Base-by-base conservation (phyloP, 2,888 invertebrate genomes). In the Drosophila stalkeri region DNA sequence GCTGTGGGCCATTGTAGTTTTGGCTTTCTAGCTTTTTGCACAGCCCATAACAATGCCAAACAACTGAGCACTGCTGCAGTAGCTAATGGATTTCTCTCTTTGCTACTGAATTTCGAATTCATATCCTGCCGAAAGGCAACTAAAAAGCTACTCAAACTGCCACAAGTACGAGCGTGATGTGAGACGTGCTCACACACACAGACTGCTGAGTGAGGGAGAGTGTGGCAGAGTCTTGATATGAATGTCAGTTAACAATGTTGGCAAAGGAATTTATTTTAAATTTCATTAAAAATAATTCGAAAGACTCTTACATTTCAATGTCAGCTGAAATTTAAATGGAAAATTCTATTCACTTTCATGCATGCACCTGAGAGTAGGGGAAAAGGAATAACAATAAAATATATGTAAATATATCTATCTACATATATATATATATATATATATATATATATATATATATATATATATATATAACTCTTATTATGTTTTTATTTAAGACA, bases 41-140 rank as follows among this genome's bases (percentile, higher is more conserved):
- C 44, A 49, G 23, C 23, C 49, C 35, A n/a, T 39, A 74, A 64
- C 47, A 47, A 47, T 54, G 39, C 16, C 31, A 33, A 7, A 39
- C 44, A 46, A 14, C 20, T 9, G 52, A 35, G 23, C 41, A 51
- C 23, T 64, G 54, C 64, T 64, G 59, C 64, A 64, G 31, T 5
- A 56, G 43, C 60, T 75, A 71, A 77, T 77, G 72, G 72, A 52
- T 64, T 54, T 69, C 44, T 12, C 51, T 14, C 11, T 18, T 51
- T 16, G 27, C n/a, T 20, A 46, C 49, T 39, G 39, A 27, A 37
- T 43, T 41, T 35, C 31, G 33, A 44, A 43, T 52, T 46, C 51
- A 43, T 54, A 44, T 59, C 43, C 52, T 46, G 11, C 4, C 2
- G 3, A 27, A 18, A 52, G 35, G 23, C n/a, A 59, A 59, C 35